These are phyloP conservation scores for Ochotona curzoniae DNA, from an alignment of 2,113 vertebrate genomes.

Conservation along the genomic window DNA sequence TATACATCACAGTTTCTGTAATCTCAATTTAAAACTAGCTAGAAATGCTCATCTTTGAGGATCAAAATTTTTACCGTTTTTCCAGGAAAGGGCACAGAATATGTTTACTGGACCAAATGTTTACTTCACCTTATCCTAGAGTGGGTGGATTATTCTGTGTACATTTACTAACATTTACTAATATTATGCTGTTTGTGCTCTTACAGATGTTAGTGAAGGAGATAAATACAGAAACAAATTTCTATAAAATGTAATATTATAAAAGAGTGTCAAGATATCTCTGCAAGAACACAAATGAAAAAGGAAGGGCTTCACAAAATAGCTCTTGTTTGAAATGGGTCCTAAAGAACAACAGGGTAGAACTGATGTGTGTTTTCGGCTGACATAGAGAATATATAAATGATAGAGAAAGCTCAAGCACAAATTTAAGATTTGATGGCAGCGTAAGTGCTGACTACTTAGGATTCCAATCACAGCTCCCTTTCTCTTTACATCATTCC, in stretches of 20 bases:
- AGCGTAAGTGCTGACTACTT: not conserved
- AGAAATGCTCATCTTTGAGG: not conserved
- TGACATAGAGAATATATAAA: not conserved
- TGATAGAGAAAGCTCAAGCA: not conserved
- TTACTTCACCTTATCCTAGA: not conserved
- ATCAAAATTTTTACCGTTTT: not conserved
- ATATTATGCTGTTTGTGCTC: conserved; percentile 5
- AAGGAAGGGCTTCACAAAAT: not conserved
- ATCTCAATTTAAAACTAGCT: conserved; percentile 7
- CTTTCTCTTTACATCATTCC: not conserved
- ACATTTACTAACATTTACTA: not conserved
- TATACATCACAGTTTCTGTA: not conserved
- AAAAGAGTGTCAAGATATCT: conserved; percentile 36
- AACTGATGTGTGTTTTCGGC: not conserved
- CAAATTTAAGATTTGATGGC: not conserved
- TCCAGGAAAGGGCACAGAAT: not conserved
- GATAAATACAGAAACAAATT: not conserved
- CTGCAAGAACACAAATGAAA: not conserved
- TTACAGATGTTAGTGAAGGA: not conserved
- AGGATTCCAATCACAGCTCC: not conserved
- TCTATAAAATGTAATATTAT: conserved; percentile 23
- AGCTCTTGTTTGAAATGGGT: not conserved
- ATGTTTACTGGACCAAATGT: conserved; percentile 24
- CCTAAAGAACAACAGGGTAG: not conserved
- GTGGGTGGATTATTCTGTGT: conserved; percentile 28